Conservation (phyloP, 2,888 invertebrate species). For the Callyntrura guangdongensis region DNA sequence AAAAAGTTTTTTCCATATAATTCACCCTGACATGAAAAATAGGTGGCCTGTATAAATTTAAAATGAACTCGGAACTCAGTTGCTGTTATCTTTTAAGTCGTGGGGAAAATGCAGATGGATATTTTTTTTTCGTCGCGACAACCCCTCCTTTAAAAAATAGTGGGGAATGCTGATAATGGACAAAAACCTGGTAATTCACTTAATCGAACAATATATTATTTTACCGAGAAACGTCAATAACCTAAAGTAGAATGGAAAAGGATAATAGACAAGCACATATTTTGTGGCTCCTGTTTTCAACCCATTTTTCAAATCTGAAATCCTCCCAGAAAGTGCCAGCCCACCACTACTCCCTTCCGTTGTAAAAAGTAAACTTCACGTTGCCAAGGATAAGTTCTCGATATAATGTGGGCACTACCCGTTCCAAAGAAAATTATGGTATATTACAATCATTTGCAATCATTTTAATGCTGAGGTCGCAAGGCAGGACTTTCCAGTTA, state of each 20-base stretch:
- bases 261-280: background rate
- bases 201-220: conserved; percentile 33
- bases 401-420: conserved; percentile 11
- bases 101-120: background rate
- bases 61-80: conserved; percentile 55
- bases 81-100: conserved; percentile 20
- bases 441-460: conserved; percentile 31
- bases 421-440: conserved; percentile 37
- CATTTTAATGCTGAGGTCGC: conserved; percentile 12
- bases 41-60: conserved; percentile 72
- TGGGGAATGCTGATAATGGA: conserved; percentile 4
- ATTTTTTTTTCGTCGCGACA: background rate
- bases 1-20: conserved; percentile 1
- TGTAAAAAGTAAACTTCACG: conserved; percentile 41
- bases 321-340: background rate
- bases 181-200: conserved; percentile 61
- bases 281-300: conserved; percentile 6
- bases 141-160: background rate
- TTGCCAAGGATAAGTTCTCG: conserved; percentile 22
- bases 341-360: conserved; percentile 54
- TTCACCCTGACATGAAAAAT: conserved; percentile 70
- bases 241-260: conserved; percentile 32
- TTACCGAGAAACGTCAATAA: conserved; percentile 19
- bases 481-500: conserved; percentile 5
- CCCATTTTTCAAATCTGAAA: conserved; percentile 63